These are phyloP conservation scores for Xestia rhomboidea DNA, from an alignment of 2,888 invertebrate species.

Conservation along the genomic window DNA sequence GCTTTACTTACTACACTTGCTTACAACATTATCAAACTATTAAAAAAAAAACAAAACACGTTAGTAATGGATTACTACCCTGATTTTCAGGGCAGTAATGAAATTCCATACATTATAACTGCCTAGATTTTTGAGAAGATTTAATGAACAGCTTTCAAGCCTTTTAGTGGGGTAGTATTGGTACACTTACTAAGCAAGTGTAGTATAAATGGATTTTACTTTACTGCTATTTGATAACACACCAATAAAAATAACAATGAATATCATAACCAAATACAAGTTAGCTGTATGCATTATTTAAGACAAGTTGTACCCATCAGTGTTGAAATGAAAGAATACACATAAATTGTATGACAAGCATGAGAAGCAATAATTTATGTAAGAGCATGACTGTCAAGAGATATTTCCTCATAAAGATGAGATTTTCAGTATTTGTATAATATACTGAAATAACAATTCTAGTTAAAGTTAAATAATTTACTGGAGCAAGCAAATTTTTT, in stretches of 20 bases:
- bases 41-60: too few species aligned
- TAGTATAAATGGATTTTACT: not conserved
- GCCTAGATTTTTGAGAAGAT: too few species aligned
- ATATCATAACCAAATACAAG: not conserved
- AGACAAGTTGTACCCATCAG: not conserved
- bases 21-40: too few species aligned
- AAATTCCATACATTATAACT: too few species aligned
- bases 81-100: too few species aligned
- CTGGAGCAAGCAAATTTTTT: not conserved
- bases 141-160: too few species aligned
- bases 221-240: not conserved
- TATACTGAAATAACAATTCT: not conserved
- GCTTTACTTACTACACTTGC: too few species aligned
- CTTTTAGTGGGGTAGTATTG: too few species aligned
- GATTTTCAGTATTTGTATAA: not conserved
- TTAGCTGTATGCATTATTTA: not conserved
- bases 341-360: not conserved
- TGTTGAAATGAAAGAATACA: not conserved
- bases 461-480: not conserved
- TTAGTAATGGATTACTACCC: too few species aligned
- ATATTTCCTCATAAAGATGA: not conserved
- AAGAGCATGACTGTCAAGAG: not conserved
- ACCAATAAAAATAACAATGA: not conserved
- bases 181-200: too few species aligned
- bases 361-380: not conserved